phyloP scores from a whole-genome alignment of 2,888 invertebrate species.

The Drosophila hamatofila region DNA sequence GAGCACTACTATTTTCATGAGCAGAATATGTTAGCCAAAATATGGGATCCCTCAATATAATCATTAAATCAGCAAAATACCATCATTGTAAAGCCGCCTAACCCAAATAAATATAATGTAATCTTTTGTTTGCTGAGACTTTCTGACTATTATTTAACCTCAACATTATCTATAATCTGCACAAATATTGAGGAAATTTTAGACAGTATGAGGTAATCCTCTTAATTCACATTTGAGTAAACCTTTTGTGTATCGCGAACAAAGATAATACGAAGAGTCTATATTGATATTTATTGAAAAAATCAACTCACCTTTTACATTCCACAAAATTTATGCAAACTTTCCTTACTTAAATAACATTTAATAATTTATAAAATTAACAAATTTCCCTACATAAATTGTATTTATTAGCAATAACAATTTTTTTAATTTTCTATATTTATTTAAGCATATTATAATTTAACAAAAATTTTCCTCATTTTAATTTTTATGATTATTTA shows the following conservation, averaged over 20 bases:
- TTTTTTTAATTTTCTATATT: too few species aligned
- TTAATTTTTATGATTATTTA: too few species aligned
- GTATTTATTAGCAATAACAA: too few species aligned
- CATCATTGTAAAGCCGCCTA: not conserved
- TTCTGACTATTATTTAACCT: not conserved
- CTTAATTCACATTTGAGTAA: not conserved
- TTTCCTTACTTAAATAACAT: too few species aligned
- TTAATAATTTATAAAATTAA: too few species aligned
- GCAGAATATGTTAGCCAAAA: not conserved
- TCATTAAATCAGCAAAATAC: not conserved
- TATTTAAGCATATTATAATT: too few species aligned
- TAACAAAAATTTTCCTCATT: too few species aligned
- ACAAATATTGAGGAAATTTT: not conserved
- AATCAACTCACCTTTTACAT: too few species aligned
- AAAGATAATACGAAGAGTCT: too few species aligned
- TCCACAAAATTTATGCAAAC: too few species aligned
- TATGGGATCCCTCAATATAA: too few species aligned
- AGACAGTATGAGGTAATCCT: not conserved
- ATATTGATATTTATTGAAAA: not conserved
- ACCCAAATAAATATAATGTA: not conserved
- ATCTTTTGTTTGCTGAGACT: not conserved
- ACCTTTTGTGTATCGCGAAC: not conserved
- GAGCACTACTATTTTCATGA: not conserved
- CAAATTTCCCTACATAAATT: too few species aligned
- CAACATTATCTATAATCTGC: not conserved